A percentile compares a stretch with the other conserved stretches of the same genome.
Conservation (phyloP, 2,113 vertebrate genomes). For the Nesoenas mayeri region DNA sequence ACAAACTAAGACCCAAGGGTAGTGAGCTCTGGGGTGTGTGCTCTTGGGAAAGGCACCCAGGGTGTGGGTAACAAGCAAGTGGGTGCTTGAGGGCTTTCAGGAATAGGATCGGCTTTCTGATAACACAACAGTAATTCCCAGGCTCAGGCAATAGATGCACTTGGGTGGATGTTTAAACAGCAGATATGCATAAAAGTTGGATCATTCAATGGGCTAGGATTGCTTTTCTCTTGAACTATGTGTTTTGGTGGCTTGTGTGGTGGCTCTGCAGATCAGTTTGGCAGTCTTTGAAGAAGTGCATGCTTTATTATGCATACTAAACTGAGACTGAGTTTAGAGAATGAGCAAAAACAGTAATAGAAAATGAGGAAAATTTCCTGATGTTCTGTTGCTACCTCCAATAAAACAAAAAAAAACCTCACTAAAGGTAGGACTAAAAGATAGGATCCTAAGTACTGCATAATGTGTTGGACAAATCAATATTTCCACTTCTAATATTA, state of each 20-base stretch:
- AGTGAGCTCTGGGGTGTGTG: neutral
- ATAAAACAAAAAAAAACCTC: neutral
- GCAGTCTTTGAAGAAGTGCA: neutral
- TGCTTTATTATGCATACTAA: neutral
- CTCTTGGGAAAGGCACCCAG: conserved; percentile 3
- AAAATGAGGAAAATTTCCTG: neutral
- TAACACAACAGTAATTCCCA: conserved; percentile 19
- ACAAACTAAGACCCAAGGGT: neutral
- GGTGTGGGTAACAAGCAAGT: conserved; percentile 28
- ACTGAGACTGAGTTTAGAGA: neutral
- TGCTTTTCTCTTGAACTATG: neutral
- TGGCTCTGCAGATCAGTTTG: neutral
- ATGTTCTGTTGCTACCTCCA: neutral
- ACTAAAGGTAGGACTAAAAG: neutral
- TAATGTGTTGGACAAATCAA: neutral
- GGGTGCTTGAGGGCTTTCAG: conserved; percentile 44
- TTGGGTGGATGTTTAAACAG: neutral
- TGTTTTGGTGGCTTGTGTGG: neutral
- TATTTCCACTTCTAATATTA: neutral
- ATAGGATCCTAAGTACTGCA: neutral
- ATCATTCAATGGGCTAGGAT: neutral
- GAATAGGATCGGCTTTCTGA: conserved; percentile 17
- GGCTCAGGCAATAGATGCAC: neutral
- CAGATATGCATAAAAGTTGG: neutral
- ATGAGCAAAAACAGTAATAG: neutral